phyloP scores from a whole-genome alignment of 2,888 invertebrate genomes.

The Tiliacea aurago region DNA sequence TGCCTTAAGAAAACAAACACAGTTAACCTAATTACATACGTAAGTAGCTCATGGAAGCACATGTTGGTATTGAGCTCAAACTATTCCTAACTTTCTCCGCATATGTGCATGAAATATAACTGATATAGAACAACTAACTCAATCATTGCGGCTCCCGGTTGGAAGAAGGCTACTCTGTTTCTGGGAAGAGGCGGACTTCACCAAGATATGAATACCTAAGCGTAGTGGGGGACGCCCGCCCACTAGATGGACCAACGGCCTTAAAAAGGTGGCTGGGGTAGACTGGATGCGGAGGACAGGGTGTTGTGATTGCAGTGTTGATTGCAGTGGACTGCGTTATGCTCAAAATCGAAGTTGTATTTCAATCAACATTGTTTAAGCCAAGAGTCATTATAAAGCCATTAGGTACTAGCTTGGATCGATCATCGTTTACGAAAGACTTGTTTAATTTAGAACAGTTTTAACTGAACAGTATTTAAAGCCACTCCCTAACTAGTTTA shows the following conservation, averaged over 20 bases:
- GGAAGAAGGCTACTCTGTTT: not conserved
- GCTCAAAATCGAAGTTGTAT: not conserved
- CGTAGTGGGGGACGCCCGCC: not conserved
- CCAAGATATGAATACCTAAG: not conserved
- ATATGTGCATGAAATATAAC: slow-evolving; percentile 43
- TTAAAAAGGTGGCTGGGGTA: not conserved
- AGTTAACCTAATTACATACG: slow-evolving; percentile 48
- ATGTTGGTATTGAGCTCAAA: slow-evolving; percentile 53
- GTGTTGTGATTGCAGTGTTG: too few species aligned
- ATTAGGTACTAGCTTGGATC: not conserved
- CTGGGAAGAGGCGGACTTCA: too few species aligned
- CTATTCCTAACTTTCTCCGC: slow-evolving; percentile 47
- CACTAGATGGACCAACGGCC: too few species aligned
- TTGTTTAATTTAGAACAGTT: not conserved
- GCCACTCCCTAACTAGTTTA: not conserved
- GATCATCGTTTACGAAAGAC: not conserved
- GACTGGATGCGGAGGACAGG: not conserved
- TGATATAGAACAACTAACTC: slow-evolving; percentile 27
- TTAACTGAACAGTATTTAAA: not conserved
- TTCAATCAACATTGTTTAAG: not conserved
- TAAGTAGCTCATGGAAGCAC: slow-evolving; percentile 32
- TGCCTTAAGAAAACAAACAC: slow-evolving; percentile 38
- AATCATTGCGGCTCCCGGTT: slow-evolving; percentile 11
- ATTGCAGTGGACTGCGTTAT: not conserved
- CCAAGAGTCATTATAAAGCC: not conserved